These are phyloP conservation scores for Iguana delicatissima DNA, from an alignment of 2,797 vertebrate genomes.

Conservation along the genomic window DNA sequence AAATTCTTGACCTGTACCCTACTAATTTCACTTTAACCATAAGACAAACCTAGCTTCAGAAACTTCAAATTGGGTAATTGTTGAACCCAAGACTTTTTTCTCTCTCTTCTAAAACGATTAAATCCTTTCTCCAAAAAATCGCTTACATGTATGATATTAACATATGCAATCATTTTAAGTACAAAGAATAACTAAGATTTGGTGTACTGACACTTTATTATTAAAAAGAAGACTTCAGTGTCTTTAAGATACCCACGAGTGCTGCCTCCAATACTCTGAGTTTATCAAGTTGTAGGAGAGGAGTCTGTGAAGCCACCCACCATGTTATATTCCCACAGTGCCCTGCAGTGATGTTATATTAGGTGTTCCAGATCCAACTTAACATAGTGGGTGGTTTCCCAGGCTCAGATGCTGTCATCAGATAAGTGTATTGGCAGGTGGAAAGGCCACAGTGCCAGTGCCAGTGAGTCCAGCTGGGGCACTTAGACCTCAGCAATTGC, in stretches of 20 bases:
- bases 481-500: background rate
- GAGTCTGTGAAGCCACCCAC: background rate
- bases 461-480: background rate
- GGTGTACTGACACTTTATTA: background rate
- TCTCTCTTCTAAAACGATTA: background rate
- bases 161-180: background rate
- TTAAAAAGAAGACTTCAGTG: background rate
- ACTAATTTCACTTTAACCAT: background rate
- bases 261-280: too few species aligned
- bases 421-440: background rate
- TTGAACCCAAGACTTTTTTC: background rate
- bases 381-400: background rate
- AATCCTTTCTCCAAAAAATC: background rate
- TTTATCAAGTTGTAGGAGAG: too few species aligned
- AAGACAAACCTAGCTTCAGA: background rate
- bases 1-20: background rate
- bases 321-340: background rate
- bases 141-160: background rate
- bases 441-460: background rate
- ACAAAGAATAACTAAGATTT: background rate
- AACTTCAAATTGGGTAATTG: background rate
- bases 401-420: background rate
- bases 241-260: too few species aligned
- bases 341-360: slow-evolving; percentile 18
- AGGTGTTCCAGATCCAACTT: background rate